Evolutionary conservation across 2,888 invertebrate species (phyloP), one percentile per base, ranked within the genome.

Genomic region (Aphelenchoides bicaudatus): DNA sequence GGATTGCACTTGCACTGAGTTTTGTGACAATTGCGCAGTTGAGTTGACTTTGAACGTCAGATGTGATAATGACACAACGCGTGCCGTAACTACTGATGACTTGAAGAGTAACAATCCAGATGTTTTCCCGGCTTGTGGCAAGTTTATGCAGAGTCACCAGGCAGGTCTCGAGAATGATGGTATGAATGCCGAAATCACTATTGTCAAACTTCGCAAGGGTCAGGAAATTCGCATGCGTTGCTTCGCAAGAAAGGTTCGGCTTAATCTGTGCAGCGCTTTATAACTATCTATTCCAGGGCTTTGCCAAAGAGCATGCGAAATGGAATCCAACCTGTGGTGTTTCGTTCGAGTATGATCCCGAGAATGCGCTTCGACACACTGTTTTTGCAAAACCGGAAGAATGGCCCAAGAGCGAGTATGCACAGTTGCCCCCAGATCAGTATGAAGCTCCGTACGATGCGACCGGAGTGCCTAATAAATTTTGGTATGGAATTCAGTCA

Each of bases 291-390:
- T 28, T 59, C 10, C 43, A 71, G 68, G 83, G 83, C 3, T 91
- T 92, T 83, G 92, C 94, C 0, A 98, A 98, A 79, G 98, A 99
- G 80, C 98, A 99, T 83, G 98, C 98, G 0, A 98, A 98, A 81
- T 98, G 98, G 98, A 98, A 96, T 83, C 98, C 98, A 2, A 98
- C 98, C 0, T 90, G 91, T 50, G 94, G 94, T 39, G 94, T 98
- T 1, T 88, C 89, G 52, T 99, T 99, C 82, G 98, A 99, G 81
- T 99, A 99, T 82, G 98, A 99, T 82, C 98, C 98, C 0, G 98
- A 98, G 79, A 98, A 98, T 83, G 84, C 88, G 0, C 88, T 99
- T 86, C 84, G 91, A 38, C 98, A 98, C 78, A 98, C 96, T 1
- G 83, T 92, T 31, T 71, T 69, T 38, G 70, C 72, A 19, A 75